Evolutionary conservation across 2,113 vertebrate species (phyloP).

Genomic region (Antigone vipio): DNA sequence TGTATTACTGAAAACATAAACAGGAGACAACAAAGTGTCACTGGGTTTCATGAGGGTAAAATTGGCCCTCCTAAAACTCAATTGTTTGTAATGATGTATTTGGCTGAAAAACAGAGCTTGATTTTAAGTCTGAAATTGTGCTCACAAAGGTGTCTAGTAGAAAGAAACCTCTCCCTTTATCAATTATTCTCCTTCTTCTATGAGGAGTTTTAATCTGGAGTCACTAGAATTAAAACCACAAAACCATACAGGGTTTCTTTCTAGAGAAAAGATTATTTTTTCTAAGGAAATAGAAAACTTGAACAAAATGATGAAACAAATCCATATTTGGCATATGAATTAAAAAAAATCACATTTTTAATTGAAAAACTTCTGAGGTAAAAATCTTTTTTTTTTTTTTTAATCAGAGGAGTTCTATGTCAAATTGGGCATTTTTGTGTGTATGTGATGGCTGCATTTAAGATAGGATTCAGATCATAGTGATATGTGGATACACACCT

Average conservation of each 20-base stretch:
- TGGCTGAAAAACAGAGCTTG: background rate
- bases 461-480: background rate
- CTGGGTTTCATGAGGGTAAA: background rate
- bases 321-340: background rate
- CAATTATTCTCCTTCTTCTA: background rate
- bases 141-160: background rate
- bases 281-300: background rate
- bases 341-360: background rate
- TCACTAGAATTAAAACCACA: background rate
- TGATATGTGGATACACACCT: background rate
- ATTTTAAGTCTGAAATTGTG: background rate
- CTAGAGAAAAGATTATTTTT: background rate
- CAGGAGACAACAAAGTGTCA: background rate
- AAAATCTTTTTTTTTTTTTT: background rate
- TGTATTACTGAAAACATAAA: background rate
- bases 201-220: background rate
- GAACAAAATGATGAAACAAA: background rate
- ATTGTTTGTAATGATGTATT: background rate
- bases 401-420: too few species aligned
- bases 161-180: fast-evolving
- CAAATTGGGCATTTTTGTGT: background rate
- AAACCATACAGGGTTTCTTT: background rate
- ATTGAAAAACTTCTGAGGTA: background rate
- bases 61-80: background rate
- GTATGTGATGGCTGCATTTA: background rate